Base-by-base conservation (phyloP, 1,140 invertebrate species). In the Drosophila obscura region DNA sequence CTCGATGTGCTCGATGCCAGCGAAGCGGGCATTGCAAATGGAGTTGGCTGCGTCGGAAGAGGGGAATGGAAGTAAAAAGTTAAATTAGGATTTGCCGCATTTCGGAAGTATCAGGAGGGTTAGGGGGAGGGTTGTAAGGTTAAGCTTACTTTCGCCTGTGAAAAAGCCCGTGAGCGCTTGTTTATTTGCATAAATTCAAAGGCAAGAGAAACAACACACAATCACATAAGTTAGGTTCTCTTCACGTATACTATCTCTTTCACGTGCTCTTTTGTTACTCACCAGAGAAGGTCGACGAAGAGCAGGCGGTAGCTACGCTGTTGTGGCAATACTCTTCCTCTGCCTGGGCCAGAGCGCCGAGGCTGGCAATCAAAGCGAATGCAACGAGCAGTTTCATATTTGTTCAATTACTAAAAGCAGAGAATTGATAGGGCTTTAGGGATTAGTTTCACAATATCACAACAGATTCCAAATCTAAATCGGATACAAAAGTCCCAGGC, bases 1-100 rank as follows among this genome's bases (percentile, higher is more conserved):
- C 75, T 94, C 87, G 19, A 93, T 90, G 52, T 95, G 93, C 0
- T 93, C 91, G 56, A 95, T 94, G 41, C 93, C 93, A 22, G 94
- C 95, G 90, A 94, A 96, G 24, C 93, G 93, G 0, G 96, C 94
- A 91, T 95, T 95, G 93, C 96, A 72, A n/a, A 75, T 60, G 26
- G 64, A 76, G 19, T 63, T 87, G 51, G 50, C 73, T 59, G 31
- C 11, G 9, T 46, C 24, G 58, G 13, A 50, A 48, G 35, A 39
- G 19, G 9, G 28, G 26, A 31, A 26, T n/a, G 49, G 0, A 39
- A 28, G 41, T 13, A 62, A 6, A 49, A 49, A 51, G 55, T 46
- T 39, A 39, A 6, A 26, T 41, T 7, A 49, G 9, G 45, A 62
- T 74, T 73, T 60, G 15, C 43, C 61, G 41, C 49, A n/a, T 19